Conservation (phyloP, 2,797 vertebrate genomes). For the Nyctalus aviator region DNA sequence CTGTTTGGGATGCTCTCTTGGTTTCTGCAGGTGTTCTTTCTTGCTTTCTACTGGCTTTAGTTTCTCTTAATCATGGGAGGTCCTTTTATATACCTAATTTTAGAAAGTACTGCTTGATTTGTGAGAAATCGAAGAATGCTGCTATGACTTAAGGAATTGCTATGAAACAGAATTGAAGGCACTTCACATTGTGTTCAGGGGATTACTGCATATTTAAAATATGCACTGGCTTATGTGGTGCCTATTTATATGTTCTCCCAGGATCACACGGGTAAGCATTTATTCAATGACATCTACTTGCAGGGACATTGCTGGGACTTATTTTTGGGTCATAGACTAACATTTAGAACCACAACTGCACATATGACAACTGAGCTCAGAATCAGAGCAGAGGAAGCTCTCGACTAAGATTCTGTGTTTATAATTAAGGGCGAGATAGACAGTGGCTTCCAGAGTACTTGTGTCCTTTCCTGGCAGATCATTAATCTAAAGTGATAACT, state of each 20-base stretch:
- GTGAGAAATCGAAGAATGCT: neutral
- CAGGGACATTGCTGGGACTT: neutral
- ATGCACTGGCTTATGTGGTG: neutral
- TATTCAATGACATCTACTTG: neutral
- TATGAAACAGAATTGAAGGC: neutral
- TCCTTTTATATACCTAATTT: neutral
- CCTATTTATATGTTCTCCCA: neutral
- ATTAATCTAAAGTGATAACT: constrained; percentile 4
- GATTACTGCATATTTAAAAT: neutral
- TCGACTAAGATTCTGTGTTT: neutral
- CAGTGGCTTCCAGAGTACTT: neutral
- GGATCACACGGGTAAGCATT: neutral
- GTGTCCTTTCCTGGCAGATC: neutral
- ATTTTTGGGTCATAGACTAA: neutral
- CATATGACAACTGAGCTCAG: neutral
- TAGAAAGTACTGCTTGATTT: neutral
- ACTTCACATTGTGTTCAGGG: neutral
- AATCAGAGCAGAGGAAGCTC: neutral
- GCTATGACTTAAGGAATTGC: neutral
- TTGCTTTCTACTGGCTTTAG: neutral
- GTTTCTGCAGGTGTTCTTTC: neutral
- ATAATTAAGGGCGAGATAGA: neutral
- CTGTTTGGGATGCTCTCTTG: neutral
- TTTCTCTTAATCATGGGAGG: neutral
- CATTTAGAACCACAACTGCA: neutral